Base-by-base conservation (phyloP, 2,888 invertebrate genomes). In the Athalia rosae region DNA sequence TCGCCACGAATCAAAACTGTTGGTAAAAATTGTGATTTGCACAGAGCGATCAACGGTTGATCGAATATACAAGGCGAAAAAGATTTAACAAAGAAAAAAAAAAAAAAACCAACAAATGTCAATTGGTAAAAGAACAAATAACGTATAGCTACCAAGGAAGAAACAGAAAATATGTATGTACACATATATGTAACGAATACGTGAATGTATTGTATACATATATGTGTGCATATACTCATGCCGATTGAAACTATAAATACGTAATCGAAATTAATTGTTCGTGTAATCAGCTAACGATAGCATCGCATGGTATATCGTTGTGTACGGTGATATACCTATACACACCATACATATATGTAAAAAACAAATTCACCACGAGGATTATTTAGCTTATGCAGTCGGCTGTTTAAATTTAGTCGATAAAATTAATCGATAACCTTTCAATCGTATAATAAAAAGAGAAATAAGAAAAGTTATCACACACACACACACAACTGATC, bases 341-440 rank as follows among this genome's bases (percentile, higher is more conserved):
- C 28, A 28, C 28, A 28, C 28, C 28, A 28, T 28, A 28, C 28
- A 28, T 28, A 28, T 28, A 28, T 28, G 28, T 28, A 28, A 28
- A 28, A 28, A 28, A 28, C 28, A 2, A 28, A 28, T 28, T 28
- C 28, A 28, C 28, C 28, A 28, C 28, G 28, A 28, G 28, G 48
- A 66, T 66, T 48, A 66, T 66, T 15, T 28, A 7, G 53, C 67
- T 62, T 41, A 67, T 50, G 8, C 48, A 67, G 13, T 67, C 50
- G 53, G 41, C 28, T 50, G 53, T 53, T 67, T 53, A 67, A 50
- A 67, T 53, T 50, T 53, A 67, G 43, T 28, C 28, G 28, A 53
- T 11, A 4, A 53, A 53, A 0, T 50, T 8, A 50, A 50, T 48
- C 43, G 69, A 56, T 47, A 66, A 69, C 45, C 69, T 43, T 56